Evolutionary conservation across 2,113 vertebrate species (phyloP).

Genomic region (Eptesicus fuscus): DNA sequence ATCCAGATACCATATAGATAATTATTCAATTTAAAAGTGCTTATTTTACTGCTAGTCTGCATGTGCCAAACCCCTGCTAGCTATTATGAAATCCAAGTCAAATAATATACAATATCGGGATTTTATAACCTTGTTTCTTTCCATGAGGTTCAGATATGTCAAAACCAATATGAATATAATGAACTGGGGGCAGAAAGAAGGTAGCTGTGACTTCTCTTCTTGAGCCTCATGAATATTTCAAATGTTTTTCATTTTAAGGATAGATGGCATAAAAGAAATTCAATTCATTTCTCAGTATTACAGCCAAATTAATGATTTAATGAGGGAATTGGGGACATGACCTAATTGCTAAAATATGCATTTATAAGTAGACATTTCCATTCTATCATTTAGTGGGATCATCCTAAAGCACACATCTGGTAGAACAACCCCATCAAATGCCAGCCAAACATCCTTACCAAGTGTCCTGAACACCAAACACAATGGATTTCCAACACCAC

Average conservation of each 20-base stretch:
- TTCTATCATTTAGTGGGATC: not conserved
- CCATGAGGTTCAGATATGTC: not conserved
- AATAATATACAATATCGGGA: not conserved
- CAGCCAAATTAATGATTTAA: not conserved
- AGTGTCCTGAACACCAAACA: not conserved
- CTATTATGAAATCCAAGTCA: not conserved
- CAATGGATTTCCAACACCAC: not conserved
- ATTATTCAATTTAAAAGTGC: not conserved
- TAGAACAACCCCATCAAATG: not conserved
- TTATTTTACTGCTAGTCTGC: not conserved
- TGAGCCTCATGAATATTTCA: not conserved
- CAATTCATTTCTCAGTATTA: conserved; percentile 9
- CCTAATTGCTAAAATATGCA: not conserved
- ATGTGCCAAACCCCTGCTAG: not conserved
- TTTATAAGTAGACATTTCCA: not conserved
- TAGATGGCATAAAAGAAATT: not conserved
- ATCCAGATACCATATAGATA: not conserved
- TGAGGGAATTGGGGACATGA: not conserved
- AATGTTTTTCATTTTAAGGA: not conserved
- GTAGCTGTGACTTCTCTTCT: not conserved
- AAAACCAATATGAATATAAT: not conserved
- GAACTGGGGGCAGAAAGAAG: rapidly evolving
- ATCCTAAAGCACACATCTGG: not conserved
- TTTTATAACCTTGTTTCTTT: not conserved
- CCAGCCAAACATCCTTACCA: not conserved